Conservation (phyloP, 2,113 vertebrate species). For the Hippocampus comes region DNA sequence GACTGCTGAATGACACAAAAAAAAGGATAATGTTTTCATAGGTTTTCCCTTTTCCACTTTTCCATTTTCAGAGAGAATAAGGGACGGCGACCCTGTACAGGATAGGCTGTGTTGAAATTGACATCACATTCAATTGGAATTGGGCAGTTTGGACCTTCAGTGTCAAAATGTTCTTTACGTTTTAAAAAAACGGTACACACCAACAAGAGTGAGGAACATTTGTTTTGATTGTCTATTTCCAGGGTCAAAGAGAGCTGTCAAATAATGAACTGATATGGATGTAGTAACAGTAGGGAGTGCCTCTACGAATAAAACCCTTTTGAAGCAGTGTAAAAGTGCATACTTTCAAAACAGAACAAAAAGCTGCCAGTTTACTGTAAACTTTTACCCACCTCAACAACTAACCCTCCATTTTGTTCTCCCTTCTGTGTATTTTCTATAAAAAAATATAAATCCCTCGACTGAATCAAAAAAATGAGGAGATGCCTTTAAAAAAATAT, state of each 20-base stretch:
- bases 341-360: slow-evolving; percentile 4
- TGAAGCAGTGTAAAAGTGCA: neutral
- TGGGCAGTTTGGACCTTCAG: too few relatives aligned
- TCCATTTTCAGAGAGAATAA: too few relatives aligned
- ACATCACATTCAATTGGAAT: too few relatives aligned
- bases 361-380: slow-evolving; percentile 12
- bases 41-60: neutral
- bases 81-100: too few relatives aligned
- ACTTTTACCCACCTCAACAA: neutral
- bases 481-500: slow-evolving; percentile 34
- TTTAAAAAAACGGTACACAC: neutral
- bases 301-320: neutral
- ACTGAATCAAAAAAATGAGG: slow-evolving; percentile 48
- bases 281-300: neutral
- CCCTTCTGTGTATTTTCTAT: slow-evolving; percentile 36
- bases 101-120: too few relatives aligned
- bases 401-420: slow-evolving; percentile 6
- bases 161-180: neutral
- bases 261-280: neutral
- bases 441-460: slow-evolving; percentile 60
- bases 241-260: neutral
- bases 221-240: neutral
- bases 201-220: neutral
- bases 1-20: neutral
- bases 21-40: neutral